Base-by-base conservation (phyloP, 2,888 invertebrate species). In the Heliconius aoede region DNA sequence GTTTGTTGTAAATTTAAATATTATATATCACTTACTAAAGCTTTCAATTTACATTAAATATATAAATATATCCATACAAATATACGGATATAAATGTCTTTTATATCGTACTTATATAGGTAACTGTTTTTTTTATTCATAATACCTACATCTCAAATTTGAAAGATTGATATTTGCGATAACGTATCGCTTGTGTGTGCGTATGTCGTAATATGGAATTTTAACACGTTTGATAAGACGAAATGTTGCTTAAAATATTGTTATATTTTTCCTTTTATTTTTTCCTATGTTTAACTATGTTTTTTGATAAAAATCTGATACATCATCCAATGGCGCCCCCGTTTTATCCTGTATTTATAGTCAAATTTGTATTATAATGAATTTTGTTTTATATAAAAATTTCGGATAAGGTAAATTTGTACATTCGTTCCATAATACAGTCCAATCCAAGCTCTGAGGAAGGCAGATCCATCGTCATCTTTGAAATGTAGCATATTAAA, bases 151-250 rank as follows among this genome's bases (percentile, higher is more conserved):
- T 46, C 67, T 72, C 15, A 46, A 64, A 36, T 72, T 73, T 73
- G 32, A 67, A 46, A 72, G 60, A 72, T 72, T 76, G 32, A 65
- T 58, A 32, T 40, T 61, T 72, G 67, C 46, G 67, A 76, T 72
- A 76, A 40, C 26, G 18, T 71, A 69, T 46, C 71, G 60, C 18
- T 28, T 18, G 26, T 51, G 55, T 67, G 40, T 30, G 58, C 21
- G 60, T 24, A 55, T 69, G 55, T 24, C 32, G 69, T 69, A 69
- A 69, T 28, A 7, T 24, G 69, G 55, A 30, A 30, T 30, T 68
- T 36, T 69, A 69, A 69, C 21, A 30, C n/a, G n/a, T 69, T 69
- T 36, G 68, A 69, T 69, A 69, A 69, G 68, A 51, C 51, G 1
- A 55, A 51, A 51, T 51, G 68, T 28, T 13, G n/a, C 30, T 55